Conservation (phyloP, 2,113 vertebrate genomes). For the Cichladusa arquata region DNA sequence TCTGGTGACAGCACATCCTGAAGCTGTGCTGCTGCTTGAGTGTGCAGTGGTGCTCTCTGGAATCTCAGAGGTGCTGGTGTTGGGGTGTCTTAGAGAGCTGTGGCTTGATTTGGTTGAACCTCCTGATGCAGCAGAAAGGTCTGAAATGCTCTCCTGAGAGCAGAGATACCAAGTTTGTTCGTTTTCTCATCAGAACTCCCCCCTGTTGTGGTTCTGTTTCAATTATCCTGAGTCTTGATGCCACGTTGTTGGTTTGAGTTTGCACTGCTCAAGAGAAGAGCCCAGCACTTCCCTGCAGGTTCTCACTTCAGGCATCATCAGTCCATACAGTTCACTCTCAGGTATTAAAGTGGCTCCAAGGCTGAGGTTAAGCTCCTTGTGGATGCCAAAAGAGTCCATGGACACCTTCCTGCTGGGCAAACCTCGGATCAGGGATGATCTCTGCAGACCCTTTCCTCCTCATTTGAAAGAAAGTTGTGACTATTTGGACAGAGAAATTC, state of each 20-base stretch:
- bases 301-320: background rate
- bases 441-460: background rate
- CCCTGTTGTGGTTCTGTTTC: background rate
- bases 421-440: background rate
- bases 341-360: background rate
- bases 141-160: background rate
- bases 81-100: background rate
- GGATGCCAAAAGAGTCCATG: background rate
- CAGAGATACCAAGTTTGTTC: background rate
- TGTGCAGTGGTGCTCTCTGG: fast-evolving
- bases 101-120: background rate
- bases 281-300: background rate
- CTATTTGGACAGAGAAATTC: background rate
- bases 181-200: background rate
- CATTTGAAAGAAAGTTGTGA: background rate
- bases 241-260: background rate
- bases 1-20: background rate
- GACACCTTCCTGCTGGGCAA: background rate
- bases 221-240: background rate
- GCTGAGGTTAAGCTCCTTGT: background rate
- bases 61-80: background rate
- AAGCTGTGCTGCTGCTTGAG: background rate
- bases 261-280: background rate
- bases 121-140: background rate
- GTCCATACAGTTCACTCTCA: background rate